Percentiles rank a stretch among this genome's conserved stretches.
Evolutionary conservation across 2,113 vertebrate genomes (phyloP).

Genomic region (Corydoras maculifer): DNA sequence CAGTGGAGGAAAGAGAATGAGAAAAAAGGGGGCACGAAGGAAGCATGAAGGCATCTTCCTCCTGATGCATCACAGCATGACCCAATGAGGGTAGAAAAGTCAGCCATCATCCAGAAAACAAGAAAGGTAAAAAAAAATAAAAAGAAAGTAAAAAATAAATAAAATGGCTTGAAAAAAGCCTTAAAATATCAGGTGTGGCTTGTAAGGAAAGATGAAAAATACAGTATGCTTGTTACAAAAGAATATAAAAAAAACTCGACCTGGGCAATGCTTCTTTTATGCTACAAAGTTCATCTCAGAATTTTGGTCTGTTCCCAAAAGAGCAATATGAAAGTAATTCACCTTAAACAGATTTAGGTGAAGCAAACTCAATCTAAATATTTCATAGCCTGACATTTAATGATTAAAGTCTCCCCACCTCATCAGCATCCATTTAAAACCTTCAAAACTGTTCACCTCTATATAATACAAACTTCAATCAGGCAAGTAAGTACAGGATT

Average conservation of each 20-base stretch:
- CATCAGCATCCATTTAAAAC: conserved; percentile 12
- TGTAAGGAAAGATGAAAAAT: too few relatives aligned
- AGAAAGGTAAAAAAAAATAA: background rate
- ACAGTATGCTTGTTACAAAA: too few relatives aligned
- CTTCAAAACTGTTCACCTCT: conserved; percentile 41
- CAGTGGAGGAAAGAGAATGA: background rate
- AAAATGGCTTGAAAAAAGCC: conserved; percentile 9
- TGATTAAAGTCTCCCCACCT: conserved; percentile 21
- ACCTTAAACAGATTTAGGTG: conserved; percentile 16
- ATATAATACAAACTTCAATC: conserved; percentile 54
- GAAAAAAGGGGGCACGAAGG: conserved; percentile 41
- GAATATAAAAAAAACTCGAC: too few relatives aligned
- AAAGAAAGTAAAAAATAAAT: background rate
- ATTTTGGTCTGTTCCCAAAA: background rate
- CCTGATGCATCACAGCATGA: conserved; percentile 7
- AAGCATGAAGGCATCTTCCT: conserved; percentile 46
- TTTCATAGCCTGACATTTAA: conserved; percentile 15
- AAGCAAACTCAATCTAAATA: conserved; percentile 29
- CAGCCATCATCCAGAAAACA: conserved; percentile 6
- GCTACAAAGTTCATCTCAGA: background rate
- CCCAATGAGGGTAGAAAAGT: background rate
- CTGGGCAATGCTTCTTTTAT: too few relatives aligned
- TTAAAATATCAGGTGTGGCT: background rate
- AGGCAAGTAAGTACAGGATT: conserved; percentile 54
- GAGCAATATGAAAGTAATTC: conserved; percentile 27